phyloP scores from a whole-genome alignment of 1,140 invertebrate species.

The Drosophila pectinifera region DNA sequence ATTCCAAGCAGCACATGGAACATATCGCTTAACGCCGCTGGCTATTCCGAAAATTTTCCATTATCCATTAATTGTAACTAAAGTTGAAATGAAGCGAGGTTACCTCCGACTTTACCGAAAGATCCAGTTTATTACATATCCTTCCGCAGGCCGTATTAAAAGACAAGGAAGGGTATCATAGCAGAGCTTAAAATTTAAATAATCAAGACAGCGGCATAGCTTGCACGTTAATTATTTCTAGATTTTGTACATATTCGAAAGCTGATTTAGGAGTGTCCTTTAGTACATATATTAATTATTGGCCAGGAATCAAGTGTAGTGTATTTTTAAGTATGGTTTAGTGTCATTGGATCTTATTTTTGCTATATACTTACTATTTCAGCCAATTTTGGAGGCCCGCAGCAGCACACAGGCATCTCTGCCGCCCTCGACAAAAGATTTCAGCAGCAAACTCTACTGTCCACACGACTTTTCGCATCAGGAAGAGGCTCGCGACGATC shows the following conservation, averaged over 20 bases:
- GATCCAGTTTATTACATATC: constrained; percentile 6
- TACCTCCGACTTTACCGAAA: neutral
- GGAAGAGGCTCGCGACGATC: constrained; percentile 87
- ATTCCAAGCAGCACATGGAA: constrained; percentile 19
- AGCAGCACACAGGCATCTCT: constrained; percentile 70
- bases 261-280: too few species aligned
- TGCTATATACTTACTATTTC: constrained; percentile 36
- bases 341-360: neutral
- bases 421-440: constrained; percentile 86
- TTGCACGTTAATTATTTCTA: neutral
- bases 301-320: too few species aligned
- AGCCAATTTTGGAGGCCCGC: constrained; percentile 85
- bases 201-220: neutral
- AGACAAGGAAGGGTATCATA: neutral
- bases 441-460: constrained; percentile 87
- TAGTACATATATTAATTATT: too few species aligned
- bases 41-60: constrained; percentile 21
- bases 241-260: neutral
- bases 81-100: constrained; percentile 38
- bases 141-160: neutral
- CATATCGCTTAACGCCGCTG: constrained; percentile 12
- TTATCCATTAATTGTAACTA: constrained; percentile 49
- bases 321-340: neutral
- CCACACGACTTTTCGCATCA: constrained; percentile 89
- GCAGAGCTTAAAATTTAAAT: neutral